Conservation (phyloP, 2,888 invertebrate genomes). For the Mantis religiosa region DNA sequence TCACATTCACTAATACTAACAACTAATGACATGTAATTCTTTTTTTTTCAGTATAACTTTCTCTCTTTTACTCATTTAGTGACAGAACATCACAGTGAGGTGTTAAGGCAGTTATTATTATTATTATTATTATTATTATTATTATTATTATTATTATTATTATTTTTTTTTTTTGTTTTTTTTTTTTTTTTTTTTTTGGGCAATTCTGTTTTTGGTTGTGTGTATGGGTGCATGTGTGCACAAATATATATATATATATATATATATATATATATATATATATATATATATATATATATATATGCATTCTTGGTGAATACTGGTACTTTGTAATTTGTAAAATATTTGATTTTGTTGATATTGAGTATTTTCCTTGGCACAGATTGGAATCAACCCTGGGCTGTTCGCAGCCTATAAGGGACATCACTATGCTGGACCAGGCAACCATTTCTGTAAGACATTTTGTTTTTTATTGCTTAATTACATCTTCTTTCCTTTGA, state of each 20-base stretch:
- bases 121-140: too few species aligned
- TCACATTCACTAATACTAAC: too few species aligned
- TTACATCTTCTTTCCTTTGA: neutral
- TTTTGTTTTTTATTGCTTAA: neutral
- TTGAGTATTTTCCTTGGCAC: conserved; percentile 38
- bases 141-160: too few species aligned
- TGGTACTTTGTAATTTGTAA: neutral
- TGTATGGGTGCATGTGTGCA: neutral
- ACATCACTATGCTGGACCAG: conserved; percentile 97
- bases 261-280: too few species aligned
- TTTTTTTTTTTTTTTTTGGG: too few species aligned
- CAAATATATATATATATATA: too few species aligned
- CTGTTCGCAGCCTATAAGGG: conserved; percentile 96
- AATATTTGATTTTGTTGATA: neutral
- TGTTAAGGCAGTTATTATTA: neutral
- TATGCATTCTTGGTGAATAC: neutral
- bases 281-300: too few species aligned
- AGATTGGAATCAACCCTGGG: conserved; percentile 98
- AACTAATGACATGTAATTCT: neutral
- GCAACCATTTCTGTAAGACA: conserved; percentile 92
- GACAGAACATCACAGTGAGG: neutral
- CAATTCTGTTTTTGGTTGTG: neutral
- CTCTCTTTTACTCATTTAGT: neutral
- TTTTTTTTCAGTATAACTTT: neutral
- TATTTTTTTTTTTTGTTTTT: too few species aligned